These are phyloP conservation scores for Mionectes olivaceus DNA, from an alignment of 2,797 vertebrate species.

Conservation along the genomic window DNA sequence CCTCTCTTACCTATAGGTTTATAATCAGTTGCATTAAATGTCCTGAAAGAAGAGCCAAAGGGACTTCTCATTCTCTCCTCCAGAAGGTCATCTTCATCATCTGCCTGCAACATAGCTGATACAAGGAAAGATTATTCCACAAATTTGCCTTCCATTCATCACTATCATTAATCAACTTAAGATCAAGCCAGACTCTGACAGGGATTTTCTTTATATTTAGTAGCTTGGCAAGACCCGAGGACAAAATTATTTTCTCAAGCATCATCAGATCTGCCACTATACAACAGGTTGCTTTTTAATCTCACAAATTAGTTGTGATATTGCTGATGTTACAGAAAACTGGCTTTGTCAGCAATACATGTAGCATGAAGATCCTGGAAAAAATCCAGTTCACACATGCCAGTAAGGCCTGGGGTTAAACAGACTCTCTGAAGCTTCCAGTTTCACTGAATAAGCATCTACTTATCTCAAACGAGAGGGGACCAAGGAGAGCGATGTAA, in stretches of 20 bases:
- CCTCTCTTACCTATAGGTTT: constrained; percentile 92
- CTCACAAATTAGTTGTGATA: not conserved
- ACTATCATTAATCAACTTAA: not conserved
- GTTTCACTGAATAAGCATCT: not conserved
- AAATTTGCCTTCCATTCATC: not conserved
- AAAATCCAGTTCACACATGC: not conserved
- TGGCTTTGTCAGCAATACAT: not conserved
- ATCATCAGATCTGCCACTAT: not conserved
- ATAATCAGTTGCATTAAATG: constrained; percentile 98
- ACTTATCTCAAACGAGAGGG: not conserved
- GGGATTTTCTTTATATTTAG: not conserved
- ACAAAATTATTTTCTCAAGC: not conserved
- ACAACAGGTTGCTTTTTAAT: constrained; percentile 1
- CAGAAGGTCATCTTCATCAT: constrained; percentile 97
- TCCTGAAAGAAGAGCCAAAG: constrained; percentile 97
- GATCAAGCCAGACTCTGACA: not conserved
- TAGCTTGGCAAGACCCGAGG: not conserved
- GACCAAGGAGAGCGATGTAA: not conserved
- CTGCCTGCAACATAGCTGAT: constrained; percentile 96
- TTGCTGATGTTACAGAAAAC: constrained; percentile 3
- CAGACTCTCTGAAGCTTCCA: not conserved
- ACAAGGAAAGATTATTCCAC: constrained; percentile 19
- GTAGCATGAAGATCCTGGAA: not conserved
- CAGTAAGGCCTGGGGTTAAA: not conserved
- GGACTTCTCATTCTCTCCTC: constrained; percentile 99